Evolutionary conservation across 2,888 invertebrate species (phyloP), one percentile per base, ranked within the genome.

Genomic region (Cataglyphis livida): DNA sequence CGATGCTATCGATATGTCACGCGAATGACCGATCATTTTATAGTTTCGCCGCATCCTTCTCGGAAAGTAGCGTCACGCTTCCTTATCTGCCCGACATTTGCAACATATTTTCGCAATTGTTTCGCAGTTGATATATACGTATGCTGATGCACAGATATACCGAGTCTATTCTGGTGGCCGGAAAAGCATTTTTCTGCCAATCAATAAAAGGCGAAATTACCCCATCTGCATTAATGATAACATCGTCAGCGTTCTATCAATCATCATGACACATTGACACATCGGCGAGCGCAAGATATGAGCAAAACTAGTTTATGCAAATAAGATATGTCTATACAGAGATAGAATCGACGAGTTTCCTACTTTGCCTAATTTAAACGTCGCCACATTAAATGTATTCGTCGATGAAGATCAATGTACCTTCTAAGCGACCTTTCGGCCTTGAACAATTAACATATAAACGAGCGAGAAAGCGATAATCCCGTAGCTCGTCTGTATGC

Each of bases 371-470:
- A 62, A 44, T 18, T 66, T 66, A n/a, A 51, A 51, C 18, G 21
- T 32, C 32, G 21, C 57, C 70, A 32, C 41, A 21, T 41, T 62
- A 51, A 41, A 12, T 35, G 38, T 28, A 68, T 28, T 25, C 25
- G 15, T n/a, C 25, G 28, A 54, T 28, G 1, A 25, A 18, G 70
- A 84, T 86, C 87, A 81, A 81, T 41, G 82, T 32, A 74, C 78
- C 81, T 73, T 41, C 15, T 32, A 57, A 57, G 76, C 74, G 64
- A 87, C 76, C 84, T 84, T 83, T 81, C 61, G 71, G 64, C 64
- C 61, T 71, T 21, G 38, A 74, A 70, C 73, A 70, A 74, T 82
- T 65, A 83, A 76, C 65, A 73, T 28, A 48, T 15, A 64, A 66
- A 78, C 15, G 25, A 81, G 66, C 25, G 83, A 85, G 65, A 82